Evolutionary conservation across 2,113 vertebrate species (phyloP).

Genomic region (Ellobius talpinus): DNA sequence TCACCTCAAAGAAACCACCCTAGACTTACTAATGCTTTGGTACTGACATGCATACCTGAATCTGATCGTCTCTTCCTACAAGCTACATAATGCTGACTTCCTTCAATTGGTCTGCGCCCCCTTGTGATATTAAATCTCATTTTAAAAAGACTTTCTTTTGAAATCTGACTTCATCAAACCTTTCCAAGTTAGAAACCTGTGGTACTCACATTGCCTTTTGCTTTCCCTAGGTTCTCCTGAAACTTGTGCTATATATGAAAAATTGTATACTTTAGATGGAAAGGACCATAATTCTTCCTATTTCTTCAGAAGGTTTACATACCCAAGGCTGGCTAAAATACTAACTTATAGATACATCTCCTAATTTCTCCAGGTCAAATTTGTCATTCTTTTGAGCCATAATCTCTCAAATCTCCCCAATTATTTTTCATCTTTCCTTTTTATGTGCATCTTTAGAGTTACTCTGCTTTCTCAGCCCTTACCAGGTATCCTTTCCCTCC

Average conservation of each 20-base stretch:
- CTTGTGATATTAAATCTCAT: neutral
- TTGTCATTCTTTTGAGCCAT: neutral
- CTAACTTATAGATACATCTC: neutral
- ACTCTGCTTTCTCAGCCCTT: neutral
- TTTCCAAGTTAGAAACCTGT: neutral
- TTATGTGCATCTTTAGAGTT: neutral
- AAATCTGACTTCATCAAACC: neutral
- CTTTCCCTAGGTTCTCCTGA: neutral
- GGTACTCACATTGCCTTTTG: neutral
- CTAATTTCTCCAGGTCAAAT: neutral
- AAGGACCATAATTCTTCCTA: neutral
- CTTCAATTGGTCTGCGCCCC: rapidly evolving
- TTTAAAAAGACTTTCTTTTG: neutral
- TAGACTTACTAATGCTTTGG: neutral
- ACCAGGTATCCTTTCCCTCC: neutral
- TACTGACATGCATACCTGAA: neutral
- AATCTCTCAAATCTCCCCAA: neutral
- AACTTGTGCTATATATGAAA: neutral
- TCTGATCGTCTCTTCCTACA: neutral
- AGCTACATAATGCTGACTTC: neutral
- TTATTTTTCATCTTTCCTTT: neutral
- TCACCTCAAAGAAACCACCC: neutral
- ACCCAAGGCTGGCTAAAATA: neutral
- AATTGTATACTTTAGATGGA: neutral
- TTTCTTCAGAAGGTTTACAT: neutral